Evolutionary conservation across 1,140 invertebrate genomes (phyloP).

Genomic region (Maconellicoccus hirsutus): DNA sequence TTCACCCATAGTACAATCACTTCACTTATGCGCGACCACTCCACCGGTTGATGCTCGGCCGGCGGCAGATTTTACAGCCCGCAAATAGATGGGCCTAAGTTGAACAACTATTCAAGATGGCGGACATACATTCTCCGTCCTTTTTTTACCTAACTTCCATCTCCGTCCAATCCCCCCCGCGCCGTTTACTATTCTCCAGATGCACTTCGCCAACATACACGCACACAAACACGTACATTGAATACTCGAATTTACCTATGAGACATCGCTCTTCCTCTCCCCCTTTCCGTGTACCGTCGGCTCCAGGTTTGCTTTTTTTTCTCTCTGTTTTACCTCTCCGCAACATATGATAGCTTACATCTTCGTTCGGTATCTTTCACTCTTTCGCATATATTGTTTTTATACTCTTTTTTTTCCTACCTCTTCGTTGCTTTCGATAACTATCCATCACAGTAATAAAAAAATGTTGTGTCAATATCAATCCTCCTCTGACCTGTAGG

Average conservation of each 20-base stretch:
- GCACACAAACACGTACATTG: background rate
- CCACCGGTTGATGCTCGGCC: conserved; percentile 22
- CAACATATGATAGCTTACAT: background rate
- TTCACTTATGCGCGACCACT: background rate
- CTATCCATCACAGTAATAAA: background rate
- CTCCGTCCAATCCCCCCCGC: background rate
- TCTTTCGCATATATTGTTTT: background rate
- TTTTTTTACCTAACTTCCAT: conserved; percentile 12
- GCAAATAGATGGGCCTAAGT: conserved; percentile 30
- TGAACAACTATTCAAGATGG: conserved; percentile 29
- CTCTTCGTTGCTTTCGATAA: background rate
- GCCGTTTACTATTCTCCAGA: background rate
- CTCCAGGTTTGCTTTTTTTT: conserved; percentile 23
- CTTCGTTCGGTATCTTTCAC: conserved; percentile 4
- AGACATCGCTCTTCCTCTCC: too few species aligned
- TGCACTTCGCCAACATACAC: conserved; percentile 1
- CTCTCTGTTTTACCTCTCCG: conserved; percentile 23
- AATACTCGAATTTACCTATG: background rate
- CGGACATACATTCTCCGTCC: conserved; percentile 19
- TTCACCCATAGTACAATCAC: conserved; percentile 6
- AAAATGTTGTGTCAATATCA: conserved; percentile 7
- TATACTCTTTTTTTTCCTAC: background rate
- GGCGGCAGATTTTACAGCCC: conserved; percentile 28
- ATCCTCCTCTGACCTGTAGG: background rate
- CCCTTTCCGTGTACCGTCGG: too few species aligned